Conservation (phyloP, 92 coral and sea anemone species). For the Actinostola sp. region DNA sequence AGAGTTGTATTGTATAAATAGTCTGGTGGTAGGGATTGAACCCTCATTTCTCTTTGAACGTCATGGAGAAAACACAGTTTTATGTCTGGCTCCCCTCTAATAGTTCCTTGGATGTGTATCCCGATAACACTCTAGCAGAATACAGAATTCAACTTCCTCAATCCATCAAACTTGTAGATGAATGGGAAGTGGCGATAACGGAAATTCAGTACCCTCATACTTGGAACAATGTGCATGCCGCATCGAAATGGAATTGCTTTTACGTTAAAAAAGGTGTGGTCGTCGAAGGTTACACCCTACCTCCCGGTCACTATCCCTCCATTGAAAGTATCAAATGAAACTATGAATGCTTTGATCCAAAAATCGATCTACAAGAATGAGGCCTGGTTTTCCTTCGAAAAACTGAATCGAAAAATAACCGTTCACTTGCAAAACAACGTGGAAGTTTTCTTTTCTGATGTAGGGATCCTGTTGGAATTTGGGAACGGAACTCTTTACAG, state of each 20-base stretch:
- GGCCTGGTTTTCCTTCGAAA: constrained; percentile 21
- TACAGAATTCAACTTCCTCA: constrained; percentile 1
- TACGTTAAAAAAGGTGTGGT: constrained; percentile 19
- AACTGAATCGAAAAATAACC: constrained; percentile 24
- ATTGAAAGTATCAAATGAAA: constrained; percentile 17
- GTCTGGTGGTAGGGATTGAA: no score
- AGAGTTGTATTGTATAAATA: no score
- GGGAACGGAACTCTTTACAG: neutral
- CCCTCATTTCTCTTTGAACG: neutral
- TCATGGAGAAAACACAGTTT: constrained; percentile 55
- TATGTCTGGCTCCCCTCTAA: constrained; percentile 36
- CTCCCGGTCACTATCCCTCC: constrained; percentile 47
- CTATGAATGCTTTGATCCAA: constrained; percentile 37
- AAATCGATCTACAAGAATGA: constrained; percentile 9
- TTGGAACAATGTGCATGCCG: constrained; percentile 24
- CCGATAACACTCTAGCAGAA: constrained; percentile 1
- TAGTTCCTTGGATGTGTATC: neutral
- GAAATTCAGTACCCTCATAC: constrained; percentile 40
- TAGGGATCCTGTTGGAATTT: constrained; percentile 23
- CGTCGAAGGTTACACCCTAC: constrained; percentile 5
- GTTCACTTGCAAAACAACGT: constrained; percentile 19
- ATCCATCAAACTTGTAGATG: neutral
- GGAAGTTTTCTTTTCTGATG: neutral
- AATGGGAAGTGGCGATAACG: constrained; percentile 3
- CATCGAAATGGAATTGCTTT: constrained; percentile 7